Base-by-base conservation (phyloP, 1,140 invertebrate genomes). In the Ips nitidus region DNA sequence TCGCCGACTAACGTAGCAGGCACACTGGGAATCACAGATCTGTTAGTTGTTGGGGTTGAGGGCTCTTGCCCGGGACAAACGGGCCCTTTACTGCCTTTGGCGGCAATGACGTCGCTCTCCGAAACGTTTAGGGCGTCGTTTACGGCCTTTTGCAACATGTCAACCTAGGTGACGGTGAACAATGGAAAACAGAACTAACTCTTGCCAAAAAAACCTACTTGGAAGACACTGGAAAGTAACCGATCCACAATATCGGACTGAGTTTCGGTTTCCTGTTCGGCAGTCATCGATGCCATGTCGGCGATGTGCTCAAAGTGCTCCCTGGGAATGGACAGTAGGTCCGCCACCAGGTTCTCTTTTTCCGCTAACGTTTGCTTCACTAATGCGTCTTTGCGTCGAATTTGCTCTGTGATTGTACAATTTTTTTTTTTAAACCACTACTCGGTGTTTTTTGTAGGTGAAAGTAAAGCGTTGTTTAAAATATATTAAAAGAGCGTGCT, bases 281-380 rank as follows among this genome's bases (percentile, higher is more conserved):
- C 40, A 2, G 75, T 80, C 70, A 79, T 85, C 67, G 83, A 82
- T 7, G 86, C 86, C 76, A 89, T 85, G 71, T 91, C 89, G 22
- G 85, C 84, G 64, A 89, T 86, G 71, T 85, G 84, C 64, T 89
- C 85, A 75, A 88, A 88, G 71, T 90, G 87, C 75, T 89, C 87
- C 71, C 85, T 83, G 43, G 91, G 89, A 77, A 93, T 87, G 80
- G 90, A 87, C 73, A 92, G 83, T 73, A 93, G 87, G 79, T 91
- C 90, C 69, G 89, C 90, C 69, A 93, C 87, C 60, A 94, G 82
- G 73, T 83, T 81, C 72, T 92, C 88, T 74, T 93, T 93, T 72
- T 93, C 91, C 50, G 83, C 82, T 69, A 93, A 80, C n/a, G 89
- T 87, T 78, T 87, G 83, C 61, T 85, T 84, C 60, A 94, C 90